Conservation (phyloP, 2,113 vertebrate species). For the Epinephelus lanceolatus region DNA sequence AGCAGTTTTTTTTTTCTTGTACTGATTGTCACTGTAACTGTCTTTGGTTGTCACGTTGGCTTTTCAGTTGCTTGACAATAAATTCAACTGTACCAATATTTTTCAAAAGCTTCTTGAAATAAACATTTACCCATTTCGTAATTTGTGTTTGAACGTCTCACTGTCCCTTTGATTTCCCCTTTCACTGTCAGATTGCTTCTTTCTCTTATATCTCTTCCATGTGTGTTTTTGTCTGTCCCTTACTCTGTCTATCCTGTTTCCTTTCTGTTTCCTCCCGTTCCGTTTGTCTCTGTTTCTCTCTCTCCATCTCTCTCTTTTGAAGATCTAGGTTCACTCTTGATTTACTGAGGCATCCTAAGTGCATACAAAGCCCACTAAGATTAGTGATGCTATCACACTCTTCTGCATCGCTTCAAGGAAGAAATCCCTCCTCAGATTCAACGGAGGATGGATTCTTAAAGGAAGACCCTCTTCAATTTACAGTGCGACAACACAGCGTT, state of each 20-base stretch:
- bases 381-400: constrained; percentile 62
- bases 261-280: constrained; percentile 30
- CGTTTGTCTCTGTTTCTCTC: constrained; percentile 8
- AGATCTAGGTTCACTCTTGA: constrained; percentile 61
- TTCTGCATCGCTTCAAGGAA: constrained; percentile 55
- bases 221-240: constrained; percentile 3
- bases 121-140: constrained; percentile 22
- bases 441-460: constrained; percentile 12
- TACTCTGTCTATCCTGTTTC: constrained; percentile 13
- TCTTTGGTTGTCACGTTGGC: neutral
- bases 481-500: neutral
- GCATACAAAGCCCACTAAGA: constrained; percentile 60
- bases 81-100: neutral
- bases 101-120: constrained; percentile 29
- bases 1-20: neutral
- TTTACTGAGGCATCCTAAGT: constrained; percentile 66
- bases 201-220: constrained; percentile 2
- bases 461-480: constrained; percentile 37
- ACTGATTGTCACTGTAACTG: neutral
- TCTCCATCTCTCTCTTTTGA: constrained; percentile 51
- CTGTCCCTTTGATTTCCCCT: constrained; percentile 19
- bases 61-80: neutral
- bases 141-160: constrained; percentile 11
- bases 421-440: constrained; percentile 29
- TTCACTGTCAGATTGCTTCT: constrained; percentile 33